phyloP scores from a whole-genome alignment of 2,888 invertebrate genomes.

The Tetramorium bicarinatum region DNA sequence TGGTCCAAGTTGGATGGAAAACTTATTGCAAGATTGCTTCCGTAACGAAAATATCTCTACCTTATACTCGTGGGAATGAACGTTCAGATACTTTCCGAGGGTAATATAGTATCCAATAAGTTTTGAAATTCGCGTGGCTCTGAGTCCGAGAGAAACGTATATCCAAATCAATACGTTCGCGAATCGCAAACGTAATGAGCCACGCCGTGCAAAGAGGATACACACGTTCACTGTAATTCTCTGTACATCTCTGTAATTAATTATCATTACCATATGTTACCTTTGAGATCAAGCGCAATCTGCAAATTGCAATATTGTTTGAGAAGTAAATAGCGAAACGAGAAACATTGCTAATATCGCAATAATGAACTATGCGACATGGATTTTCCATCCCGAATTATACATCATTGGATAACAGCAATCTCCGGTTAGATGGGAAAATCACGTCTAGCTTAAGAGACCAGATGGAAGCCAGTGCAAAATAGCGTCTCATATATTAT shows the following conservation, averaged over 20 bases:
- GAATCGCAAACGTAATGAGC: constrained; percentile 12
- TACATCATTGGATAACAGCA: background rate
- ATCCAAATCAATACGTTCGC: background rate
- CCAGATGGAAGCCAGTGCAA: background rate
- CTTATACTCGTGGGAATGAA: constrained; percentile 49
- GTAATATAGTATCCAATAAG: constrained; percentile 22
- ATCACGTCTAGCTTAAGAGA: background rate
- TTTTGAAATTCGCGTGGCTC: constrained; percentile 14
- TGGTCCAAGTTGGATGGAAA: background rate
- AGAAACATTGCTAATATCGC: background rate
- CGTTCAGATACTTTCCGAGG: constrained; percentile 26
- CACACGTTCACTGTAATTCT: background rate
- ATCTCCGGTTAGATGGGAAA: background rate
- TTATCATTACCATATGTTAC: background rate
- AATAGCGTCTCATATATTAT: constrained; percentile 30
- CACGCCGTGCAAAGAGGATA: background rate
- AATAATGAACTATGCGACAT: background rate
- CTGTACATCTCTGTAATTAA: constrained; percentile 1
- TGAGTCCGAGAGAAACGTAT: background rate
- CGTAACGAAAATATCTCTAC: background rate
- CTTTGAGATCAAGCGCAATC: background rate
- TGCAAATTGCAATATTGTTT: background rate
- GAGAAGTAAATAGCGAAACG: background rate
- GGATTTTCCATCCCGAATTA: background rate
- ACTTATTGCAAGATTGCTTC: constrained; percentile 28